Evolutionary conservation across 2,888 invertebrate species (phyloP), one percentile per base, ranked within the genome.

Genomic region (Gymnocheta viridis): DNA sequence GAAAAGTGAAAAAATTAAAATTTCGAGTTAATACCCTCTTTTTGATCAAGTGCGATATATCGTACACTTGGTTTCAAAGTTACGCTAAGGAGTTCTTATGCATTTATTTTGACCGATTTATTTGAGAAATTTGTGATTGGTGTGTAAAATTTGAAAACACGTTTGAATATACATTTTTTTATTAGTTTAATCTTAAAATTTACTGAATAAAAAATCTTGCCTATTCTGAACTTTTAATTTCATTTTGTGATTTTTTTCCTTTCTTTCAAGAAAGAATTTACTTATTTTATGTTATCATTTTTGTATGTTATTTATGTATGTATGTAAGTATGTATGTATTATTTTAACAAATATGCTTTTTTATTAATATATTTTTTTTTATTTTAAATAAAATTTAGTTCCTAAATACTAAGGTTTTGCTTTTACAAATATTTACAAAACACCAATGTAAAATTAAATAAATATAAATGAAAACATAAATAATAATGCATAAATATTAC

Each of bases 381-480:
- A 17, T 44, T 82, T 67, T 77, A 70, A 85, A 84, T 76, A 82
- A 78, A 86, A 85, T 73, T 69, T 82, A 73, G 47, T 76, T 85
- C 86, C 86, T 87, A 87, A 85, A 86, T 66, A 58, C 86, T 80
- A 88, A 85, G 83, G 85, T 83, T 85, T 86, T 87, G 86, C 86
- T 87, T 87, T 81, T 87, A 87, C 87, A 87, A 88, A 88, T 91
- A 91, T 91, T 89, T 91, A 91, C 91, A 88, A 88, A 88, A 90
- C 89, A 88, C 88, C 87, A 87, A 79, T 51, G 49, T 58, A 70
- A 69, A 69, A 49, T 51, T 27, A 69, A 78, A 24, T 54, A 10
- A 87, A 88, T 60, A 35, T n/a, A 72, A 72, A 70, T 22, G 22
- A 67, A 35, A 66, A 66, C 35, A 66, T 2, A 58, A 77, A 83